phyloP scores from a whole-genome alignment of 2,113 vertebrate species.

The Hyla sarda region DNA sequence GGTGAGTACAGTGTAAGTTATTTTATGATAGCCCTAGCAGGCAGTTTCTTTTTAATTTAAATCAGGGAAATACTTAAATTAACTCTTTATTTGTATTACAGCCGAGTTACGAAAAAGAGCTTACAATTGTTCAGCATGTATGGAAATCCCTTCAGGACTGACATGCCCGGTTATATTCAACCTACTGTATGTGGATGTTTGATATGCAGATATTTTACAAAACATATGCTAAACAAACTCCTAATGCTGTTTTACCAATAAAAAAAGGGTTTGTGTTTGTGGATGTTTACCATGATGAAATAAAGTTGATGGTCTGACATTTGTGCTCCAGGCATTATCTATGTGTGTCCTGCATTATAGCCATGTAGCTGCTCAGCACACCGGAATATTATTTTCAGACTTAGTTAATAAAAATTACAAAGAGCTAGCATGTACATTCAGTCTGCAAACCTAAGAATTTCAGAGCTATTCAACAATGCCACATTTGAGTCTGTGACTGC shows the following conservation, averaged over 20 bases:
- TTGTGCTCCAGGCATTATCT: slow-evolving; percentile 35
- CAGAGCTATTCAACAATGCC: slow-evolving; percentile 43
- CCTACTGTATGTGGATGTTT: too few relatives aligned
- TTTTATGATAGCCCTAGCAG: too few relatives aligned
- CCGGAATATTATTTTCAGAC: slow-evolving; percentile 39
- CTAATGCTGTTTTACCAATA: not conserved
- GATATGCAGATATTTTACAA: too few relatives aligned
- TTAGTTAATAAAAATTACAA: slow-evolving; percentile 53
- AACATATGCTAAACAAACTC: too few relatives aligned
- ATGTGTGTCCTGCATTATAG: not conserved
- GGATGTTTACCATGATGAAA: slow-evolving; percentile 15
- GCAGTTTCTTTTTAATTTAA: too few relatives aligned
- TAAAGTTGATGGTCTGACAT: slow-evolving; percentile 18
- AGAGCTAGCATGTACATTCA: slow-evolving; percentile 39
- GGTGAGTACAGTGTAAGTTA: too few relatives aligned
- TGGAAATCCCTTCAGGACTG: too few relatives aligned
- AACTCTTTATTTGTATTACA: too few relatives aligned
- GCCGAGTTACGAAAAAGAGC: too few relatives aligned
- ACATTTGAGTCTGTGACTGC: slow-evolving; percentile 38
- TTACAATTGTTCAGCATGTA: too few relatives aligned
- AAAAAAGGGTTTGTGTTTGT: not conserved
- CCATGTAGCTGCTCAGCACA: slow-evolving; percentile 10
- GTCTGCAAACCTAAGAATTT: slow-evolving; percentile 22
- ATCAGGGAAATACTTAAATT: too few relatives aligned
- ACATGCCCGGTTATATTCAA: too few relatives aligned